phyloP scores from a whole-genome alignment of 2,113 vertebrate genomes.

The Trematomus loennbergii region DNA sequence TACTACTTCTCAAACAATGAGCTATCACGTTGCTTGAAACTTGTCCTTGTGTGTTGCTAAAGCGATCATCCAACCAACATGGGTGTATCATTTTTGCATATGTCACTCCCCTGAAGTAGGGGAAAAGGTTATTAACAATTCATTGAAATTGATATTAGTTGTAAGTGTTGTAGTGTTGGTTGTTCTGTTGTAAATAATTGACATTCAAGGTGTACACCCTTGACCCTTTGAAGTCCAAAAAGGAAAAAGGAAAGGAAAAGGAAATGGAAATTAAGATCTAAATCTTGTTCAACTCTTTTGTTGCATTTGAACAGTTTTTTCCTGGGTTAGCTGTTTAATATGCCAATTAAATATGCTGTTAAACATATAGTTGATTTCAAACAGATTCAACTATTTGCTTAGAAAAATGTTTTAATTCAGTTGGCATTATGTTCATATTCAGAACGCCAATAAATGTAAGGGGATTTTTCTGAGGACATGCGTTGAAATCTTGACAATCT shows the following conservation, averaged over 20 bases:
- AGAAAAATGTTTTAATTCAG: no score
- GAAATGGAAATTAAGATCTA: background rate
- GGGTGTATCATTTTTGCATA: background rate
- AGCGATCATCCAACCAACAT: background rate
- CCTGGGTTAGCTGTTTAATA: background rate
- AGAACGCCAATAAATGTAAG: background rate
- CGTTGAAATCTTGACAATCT: background rate
- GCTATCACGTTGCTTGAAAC: background rate
- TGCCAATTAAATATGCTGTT: background rate
- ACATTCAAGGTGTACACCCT: background rate
- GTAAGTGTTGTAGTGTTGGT: background rate
- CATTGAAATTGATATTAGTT: background rate
- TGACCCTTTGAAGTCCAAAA: background rate
- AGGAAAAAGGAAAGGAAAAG: background rate
- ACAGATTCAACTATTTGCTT: background rate
- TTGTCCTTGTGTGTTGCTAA: background rate
- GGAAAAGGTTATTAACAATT: constrained; percentile 14
- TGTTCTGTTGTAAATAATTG: background rate
- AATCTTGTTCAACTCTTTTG: background rate
- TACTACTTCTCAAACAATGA: background rate
- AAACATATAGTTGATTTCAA: background rate
- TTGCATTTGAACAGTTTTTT: background rate
- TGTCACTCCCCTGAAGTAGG: background rate
- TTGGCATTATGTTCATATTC: background rate
- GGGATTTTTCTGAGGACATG: background rate